These are phyloP conservation scores for rat (Rattus norvegicus) DNA, from an alignment of 2,113 vertebrate genomes.

Conservation along the genomic window DNA sequence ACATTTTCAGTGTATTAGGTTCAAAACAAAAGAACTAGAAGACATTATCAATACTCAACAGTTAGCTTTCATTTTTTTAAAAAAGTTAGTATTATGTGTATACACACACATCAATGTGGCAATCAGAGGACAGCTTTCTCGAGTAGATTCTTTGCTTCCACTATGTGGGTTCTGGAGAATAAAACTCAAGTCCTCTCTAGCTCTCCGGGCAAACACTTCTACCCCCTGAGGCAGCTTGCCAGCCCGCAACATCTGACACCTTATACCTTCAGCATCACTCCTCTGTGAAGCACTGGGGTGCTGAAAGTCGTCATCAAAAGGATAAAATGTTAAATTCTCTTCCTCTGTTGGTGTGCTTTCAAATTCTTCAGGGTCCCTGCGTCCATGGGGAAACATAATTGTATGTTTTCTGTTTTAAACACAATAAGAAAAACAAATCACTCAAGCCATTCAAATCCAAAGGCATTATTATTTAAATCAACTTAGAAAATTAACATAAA, in stretches of 20 bases:
- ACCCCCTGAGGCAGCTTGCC: not conserved
- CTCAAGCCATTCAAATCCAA: not conserved
- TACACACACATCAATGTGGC: not conserved
- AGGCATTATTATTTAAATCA: not conserved
- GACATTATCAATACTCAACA: not conserved
- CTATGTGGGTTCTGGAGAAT: not conserved
- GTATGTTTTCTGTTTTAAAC: not conserved
- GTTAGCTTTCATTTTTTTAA: not conserved
- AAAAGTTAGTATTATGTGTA: not conserved
- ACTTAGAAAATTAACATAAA: not conserved
- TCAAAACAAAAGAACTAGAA: not conserved
- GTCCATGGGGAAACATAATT: not conserved
- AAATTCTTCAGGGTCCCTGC: not conserved
- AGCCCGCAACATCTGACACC: not conserved
- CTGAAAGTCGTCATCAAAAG: not conserved
- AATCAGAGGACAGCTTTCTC: not conserved
- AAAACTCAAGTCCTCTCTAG: not conserved
- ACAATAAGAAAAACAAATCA: not conserved
- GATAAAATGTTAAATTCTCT: not conserved
- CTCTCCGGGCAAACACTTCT: not conserved
- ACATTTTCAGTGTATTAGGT: not conserved
- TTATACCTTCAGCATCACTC: not conserved
- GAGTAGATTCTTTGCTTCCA: not conserved
- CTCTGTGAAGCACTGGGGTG: not conserved
- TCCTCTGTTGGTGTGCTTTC: not conserved